Base-by-base conservation (phyloP, 2,888 invertebrate genomes). In the Apotomis turbidana region DNA sequence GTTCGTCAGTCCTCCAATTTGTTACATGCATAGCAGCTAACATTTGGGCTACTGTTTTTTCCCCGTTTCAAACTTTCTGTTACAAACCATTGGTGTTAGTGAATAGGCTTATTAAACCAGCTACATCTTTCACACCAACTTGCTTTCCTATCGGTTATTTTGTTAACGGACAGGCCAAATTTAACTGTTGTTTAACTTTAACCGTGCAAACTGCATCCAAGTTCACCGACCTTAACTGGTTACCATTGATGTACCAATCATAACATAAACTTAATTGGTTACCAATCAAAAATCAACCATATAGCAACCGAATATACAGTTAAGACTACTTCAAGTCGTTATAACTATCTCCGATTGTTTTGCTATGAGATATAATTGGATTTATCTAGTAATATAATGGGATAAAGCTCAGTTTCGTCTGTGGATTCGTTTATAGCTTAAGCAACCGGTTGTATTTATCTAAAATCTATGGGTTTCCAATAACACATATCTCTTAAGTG, bases 201-300 rank as follows among this genome's bases (percentile, higher is more conserved):
- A 51, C 70, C 27, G n/a, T 66, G 71, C 71, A 71, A 66, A 72
- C 68, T 72, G 61, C 62, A 72, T 62, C 12, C 54, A 46, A 60
- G 66, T 46, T 55, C 71, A 49, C 10, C 36, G 66, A 71, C 38
- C 49, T 36, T 36, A 61, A 71, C 71, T 68, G 71, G 68, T 72
- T 68, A 46, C 41, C 27, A 44, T 55, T 64, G 55, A 63, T 55
- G 27, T 71, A 62, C 59, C 64, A 58, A 58, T 64, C 44, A 27
- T 15, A 64, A 66, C 70, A 59, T 63, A 59, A 49, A 46, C 58
- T 52, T 60, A 60, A 66, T 27, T 41, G 6, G 41, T 41, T 41
- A 27, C 6, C 6, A 41, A 41, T 6, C 41, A 6, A 41, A 41
- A 41, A 41, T 0, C 41, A 41, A 41, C 41, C 41, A 41, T 41